Evolutionary conservation across 2,888 invertebrate species (phyloP).

Genomic region (Limenitis camilla): DNA sequence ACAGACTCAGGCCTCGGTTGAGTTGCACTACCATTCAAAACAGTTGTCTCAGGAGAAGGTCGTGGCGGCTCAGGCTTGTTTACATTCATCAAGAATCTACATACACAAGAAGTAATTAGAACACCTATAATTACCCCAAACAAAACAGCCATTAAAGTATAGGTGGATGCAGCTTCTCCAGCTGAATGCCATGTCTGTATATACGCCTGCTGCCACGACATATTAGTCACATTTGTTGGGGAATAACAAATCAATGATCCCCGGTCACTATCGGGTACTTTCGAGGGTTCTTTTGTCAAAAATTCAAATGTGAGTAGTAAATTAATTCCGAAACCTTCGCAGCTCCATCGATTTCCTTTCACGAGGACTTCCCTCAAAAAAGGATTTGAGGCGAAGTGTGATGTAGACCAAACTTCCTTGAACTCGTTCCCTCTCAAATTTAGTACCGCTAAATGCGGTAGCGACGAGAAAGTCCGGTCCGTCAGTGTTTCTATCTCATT

Average conservation of each 20-base stretch:
- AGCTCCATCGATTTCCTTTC: constrained; percentile 85
- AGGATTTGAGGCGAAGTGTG: constrained; percentile 76
- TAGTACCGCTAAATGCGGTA: constrained; percentile 77
- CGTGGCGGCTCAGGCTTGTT: constrained; percentile 49
- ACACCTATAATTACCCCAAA: constrained; percentile 71
- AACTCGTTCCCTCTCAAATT: constrained; percentile 83
- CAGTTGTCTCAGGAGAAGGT: constrained; percentile 56
- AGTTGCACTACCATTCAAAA: constrained; percentile 40
- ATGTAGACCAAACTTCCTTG: constrained; percentile 75
- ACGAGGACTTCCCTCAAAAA: constrained; percentile 75
- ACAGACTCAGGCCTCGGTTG: constrained; percentile 47
- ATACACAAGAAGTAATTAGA: constrained; percentile 72
- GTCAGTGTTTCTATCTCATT: constrained; percentile 76
- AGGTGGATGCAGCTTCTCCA: constrained; percentile 52
- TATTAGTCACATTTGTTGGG: constrained; percentile 77
- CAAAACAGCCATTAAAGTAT: constrained; percentile 72
- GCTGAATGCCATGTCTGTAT: constrained; percentile 75
- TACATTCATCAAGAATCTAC: constrained; percentile 64
- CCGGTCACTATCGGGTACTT: constrained; percentile 45
- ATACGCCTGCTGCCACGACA: constrained; percentile 82
- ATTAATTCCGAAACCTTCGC: constrained; percentile 77
- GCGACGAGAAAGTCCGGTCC: constrained; percentile 75
- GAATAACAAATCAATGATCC: constrained; percentile 77
- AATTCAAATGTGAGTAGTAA: constrained; percentile 77
- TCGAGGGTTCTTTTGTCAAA: constrained; percentile 72